Percentiles rank a stretch among this genome's conserved stretches.
Conservation (phyloP, 2,113 vertebrate species). For the Bubo scandiacus region DNA sequence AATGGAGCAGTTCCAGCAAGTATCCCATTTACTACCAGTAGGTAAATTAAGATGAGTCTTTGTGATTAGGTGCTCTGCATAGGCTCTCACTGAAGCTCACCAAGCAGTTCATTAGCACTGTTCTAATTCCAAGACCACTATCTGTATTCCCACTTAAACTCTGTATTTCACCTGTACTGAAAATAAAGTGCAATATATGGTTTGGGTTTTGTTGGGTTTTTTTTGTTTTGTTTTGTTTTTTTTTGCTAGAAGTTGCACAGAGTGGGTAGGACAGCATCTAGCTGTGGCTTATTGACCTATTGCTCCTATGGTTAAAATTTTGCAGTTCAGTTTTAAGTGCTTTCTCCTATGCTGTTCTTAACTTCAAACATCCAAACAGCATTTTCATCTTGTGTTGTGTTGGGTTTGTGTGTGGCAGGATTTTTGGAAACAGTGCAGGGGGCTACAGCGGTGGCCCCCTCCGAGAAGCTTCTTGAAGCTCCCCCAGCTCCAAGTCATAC, state of each 20-base stretch:
- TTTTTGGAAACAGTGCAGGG: too few species aligned
- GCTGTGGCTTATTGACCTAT: too few species aligned
- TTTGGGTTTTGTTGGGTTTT: neutral
- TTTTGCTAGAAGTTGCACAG: neutral
- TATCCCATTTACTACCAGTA: neutral
- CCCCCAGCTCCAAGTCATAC: too few species aligned
- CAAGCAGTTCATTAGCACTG: neutral
- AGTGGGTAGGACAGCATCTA: neutral
- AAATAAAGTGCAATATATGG: neutral
- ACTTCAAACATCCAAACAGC: neutral
- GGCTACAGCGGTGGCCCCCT: too few species aligned
- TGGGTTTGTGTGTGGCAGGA: too few species aligned
- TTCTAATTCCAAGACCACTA: neutral
- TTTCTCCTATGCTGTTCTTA: neutral
- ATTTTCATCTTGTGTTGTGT: neutral
- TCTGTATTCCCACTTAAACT: neutral
- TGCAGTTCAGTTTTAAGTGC: neutral
- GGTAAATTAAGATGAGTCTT: neutral
- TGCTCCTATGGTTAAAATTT: rapidly evolving
- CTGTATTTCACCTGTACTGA: neutral
- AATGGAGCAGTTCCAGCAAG: neutral
- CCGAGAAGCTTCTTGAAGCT: too few species aligned
- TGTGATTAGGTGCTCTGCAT: neutral
- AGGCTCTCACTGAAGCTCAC: neutral
- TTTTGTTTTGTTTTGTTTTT: neutral